Percentiles rank a stretch among this genome's conserved stretches.
Conservation (phyloP, 2,888 invertebrate genomes). For the Lepetodrilus schrolli region DNA sequence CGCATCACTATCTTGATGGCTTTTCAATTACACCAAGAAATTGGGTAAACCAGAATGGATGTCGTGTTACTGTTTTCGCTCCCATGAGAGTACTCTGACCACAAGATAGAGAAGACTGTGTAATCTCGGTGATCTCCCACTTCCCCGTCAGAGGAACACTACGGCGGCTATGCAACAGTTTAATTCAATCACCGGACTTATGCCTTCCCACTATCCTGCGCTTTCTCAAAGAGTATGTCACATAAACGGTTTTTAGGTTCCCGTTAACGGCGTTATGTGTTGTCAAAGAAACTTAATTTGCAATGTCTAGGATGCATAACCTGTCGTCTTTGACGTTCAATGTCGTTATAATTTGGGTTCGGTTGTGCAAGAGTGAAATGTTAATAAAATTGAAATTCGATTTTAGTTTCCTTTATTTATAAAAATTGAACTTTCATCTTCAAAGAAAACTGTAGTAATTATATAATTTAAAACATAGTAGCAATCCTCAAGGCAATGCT, state of each 20-base stretch:
- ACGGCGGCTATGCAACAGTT: constrained; percentile 17
- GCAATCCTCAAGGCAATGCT: too few relatives aligned
- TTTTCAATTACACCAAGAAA: constrained; percentile 15
- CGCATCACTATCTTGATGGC: neutral
- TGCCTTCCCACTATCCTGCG: neutral
- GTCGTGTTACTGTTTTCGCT: constrained; percentile 7
- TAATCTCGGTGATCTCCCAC: neutral
- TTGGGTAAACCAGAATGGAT: neutral
- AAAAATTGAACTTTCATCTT: too few relatives aligned
- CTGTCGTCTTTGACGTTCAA: neutral
- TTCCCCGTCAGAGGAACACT: neutral
- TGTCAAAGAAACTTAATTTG: neutral
- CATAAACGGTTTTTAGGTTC: constrained; percentile 3
- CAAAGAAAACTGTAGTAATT: too few relatives aligned
- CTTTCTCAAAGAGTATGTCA: neutral
- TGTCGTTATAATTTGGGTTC: too few relatives aligned
- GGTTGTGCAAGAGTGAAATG: too few relatives aligned
- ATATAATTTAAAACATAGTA: too few relatives aligned
- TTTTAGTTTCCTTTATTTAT: too few relatives aligned
- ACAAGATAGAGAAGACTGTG: neutral
- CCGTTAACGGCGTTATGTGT: neutral
- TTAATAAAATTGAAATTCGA: too few relatives aligned
- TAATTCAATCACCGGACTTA: neutral
- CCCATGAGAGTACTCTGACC: neutral
- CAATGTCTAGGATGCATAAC: neutral